Evolutionary conservation across 1,140 invertebrate species (phyloP), one percentile per base, ranked within the genome.

Genomic region (Lasioglossum baleicum): DNA sequence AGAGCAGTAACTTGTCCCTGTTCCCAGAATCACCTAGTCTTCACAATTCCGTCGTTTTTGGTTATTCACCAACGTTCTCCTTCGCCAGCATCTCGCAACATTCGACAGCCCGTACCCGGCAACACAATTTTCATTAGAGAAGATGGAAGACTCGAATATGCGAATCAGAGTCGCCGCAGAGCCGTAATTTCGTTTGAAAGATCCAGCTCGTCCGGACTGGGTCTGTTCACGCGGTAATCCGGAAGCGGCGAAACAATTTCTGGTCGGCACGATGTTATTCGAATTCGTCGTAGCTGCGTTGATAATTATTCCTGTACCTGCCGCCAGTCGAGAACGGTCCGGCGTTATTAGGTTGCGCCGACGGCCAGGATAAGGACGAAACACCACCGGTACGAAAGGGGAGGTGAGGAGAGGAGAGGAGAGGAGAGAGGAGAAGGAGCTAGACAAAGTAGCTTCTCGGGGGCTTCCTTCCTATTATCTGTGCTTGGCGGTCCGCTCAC

Each of bases 381-480:
- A 64, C 51, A 56, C 66, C 17, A 48, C 58, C 64, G 60, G 60
- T 42, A 60, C 56, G 48, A 22, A 0, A n/a, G 11, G 17, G 4
- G 48, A 15, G 72, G 13, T 11, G 42, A 11, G 44, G 22, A 13
- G 63, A 17, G 53, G n/a, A 13, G 63, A 17, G 53, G n/a, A 15
- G 60, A 44, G 42, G 10, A 10, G 70, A 35, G 40, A 26, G 53
- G 65, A 51, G 70, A 35, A 60, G 80, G 63, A 79, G 68, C 67
- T 78, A 82, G 82, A 89, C 88, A 90, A 90, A 89, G 85, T 90
- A 88, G 83, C 88, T 89, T 87, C 89, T 85, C 85, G 64, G 71
- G 81, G 74, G 73, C 85, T 87, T 88, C 88, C 89, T 91, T 87
- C 83, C 88, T 88, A 90, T 90, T 90, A 90, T 89, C 88, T 83